These are phyloP conservation scores for Procavia capensis DNA, from an alignment of 2,113 vertebrate species.

Conservation along the genomic window DNA sequence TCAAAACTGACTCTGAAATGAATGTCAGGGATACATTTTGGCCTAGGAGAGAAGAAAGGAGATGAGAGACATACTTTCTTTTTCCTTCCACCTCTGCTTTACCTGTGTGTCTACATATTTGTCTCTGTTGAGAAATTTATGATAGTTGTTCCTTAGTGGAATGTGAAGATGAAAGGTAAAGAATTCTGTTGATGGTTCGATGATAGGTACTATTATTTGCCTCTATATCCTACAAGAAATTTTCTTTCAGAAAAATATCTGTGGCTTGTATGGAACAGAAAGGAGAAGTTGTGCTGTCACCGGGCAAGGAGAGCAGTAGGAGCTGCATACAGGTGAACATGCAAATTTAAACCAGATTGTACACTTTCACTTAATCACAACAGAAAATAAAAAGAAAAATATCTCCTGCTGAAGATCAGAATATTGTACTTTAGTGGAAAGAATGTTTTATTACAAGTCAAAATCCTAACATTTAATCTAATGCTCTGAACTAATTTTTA, in stretches of 20 bases:
- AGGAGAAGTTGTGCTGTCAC: too few relatives aligned
- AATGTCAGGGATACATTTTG: background rate
- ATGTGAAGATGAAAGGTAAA: constrained; percentile 22
- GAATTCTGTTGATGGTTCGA: background rate
- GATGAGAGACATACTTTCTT: background rate
- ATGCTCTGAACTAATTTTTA: background rate
- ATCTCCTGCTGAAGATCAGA: background rate
- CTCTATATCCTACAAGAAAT: background rate
- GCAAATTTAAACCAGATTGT: too few relatives aligned
- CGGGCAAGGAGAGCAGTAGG: too few relatives aligned
- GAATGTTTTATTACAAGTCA: background rate
- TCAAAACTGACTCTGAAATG: background rate
- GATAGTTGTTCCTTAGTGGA: background rate
- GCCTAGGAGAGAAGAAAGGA: background rate
- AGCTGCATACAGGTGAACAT: too few relatives aligned
- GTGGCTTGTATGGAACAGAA: too few relatives aligned
- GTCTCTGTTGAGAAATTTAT: background rate
- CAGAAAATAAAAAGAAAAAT: background rate
- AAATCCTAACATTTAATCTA: background rate
- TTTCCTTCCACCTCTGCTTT: background rate
- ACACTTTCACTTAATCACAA: too few relatives aligned
- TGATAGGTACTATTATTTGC: background rate
- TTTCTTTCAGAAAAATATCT: background rate
- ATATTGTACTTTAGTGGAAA: background rate
- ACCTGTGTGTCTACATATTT: too few relatives aligned